Evolutionary conservation across 2,113 vertebrate species (phyloP), one percentile per base, ranked within the genome.

Genomic region (Petrocephalus zakoni): DNA sequence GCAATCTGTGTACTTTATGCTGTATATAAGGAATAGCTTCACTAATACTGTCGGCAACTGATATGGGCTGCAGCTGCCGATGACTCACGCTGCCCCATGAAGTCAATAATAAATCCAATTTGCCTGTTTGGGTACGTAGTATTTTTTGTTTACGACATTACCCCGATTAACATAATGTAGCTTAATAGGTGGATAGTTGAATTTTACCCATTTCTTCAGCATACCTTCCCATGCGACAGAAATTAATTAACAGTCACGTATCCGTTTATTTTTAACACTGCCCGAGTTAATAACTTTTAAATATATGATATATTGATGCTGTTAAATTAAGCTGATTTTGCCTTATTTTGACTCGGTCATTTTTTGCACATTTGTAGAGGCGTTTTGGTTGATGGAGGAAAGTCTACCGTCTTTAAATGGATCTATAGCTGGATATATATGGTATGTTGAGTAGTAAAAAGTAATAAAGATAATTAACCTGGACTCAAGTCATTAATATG

Each of bases 1-100:
- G 92, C 92, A 0, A 42, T 93, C 15, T 93, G 92, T 75, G 51
- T 93, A 42, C 90, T 93, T 42, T 93, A 90, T 87, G 93, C 92
- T 21, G 91, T 92, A 19, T 93, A 93, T 83, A 89, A 91, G 25
- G 92, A 93, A 72, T 93, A 90, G 85, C 21, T 37, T 22, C 37
- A 10, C 8, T 37, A n/a, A 29, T 51, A 51, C 21, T n/a, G 22
- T 51, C n/a, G 47, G 82, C n/a, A n/a, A 84, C 47, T 49, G 19
- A 56, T n/a, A 21, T 56, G 55, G 55, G 55, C 55, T n/a, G n/a
- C n/a, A n/a, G 17, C 15, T 52, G 82, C 82, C 29, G 17, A 42
- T 81, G 29, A 17, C 72, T 37, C 19, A 81, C 13, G 37, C 15
- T 81, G 17, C 29, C 17, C 34, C 37, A 1, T 81, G 13, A 29